A percentile compares a stretch with the other conserved stretches of the same genome.
These are phyloP conservation scores for Chaetops frenatus DNA, from an alignment of 2,113 vertebrate genomes.

Conservation along the genomic window DNA sequence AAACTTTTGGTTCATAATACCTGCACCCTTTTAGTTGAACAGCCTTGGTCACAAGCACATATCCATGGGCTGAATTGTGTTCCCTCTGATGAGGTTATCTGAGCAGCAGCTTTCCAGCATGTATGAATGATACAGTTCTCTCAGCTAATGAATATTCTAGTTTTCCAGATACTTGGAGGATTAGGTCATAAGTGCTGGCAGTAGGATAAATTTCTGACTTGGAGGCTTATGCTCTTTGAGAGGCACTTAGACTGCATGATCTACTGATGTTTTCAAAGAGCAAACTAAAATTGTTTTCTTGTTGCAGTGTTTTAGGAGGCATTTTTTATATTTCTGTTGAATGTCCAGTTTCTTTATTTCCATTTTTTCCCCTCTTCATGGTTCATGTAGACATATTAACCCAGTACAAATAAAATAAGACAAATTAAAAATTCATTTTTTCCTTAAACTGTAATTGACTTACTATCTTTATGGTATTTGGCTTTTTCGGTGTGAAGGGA, in stretches of 20 bases:
- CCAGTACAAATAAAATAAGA: not conserved
- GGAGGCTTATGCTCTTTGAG: not conserved
- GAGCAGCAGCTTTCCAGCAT: not conserved
- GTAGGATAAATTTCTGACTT: not conserved
- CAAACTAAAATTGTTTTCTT: not conserved
- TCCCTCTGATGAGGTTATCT: not conserved
- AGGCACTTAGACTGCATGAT: not conserved
- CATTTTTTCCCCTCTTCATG: not conserved
- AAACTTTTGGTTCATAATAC: not conserved
- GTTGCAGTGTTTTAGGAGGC: not conserved
- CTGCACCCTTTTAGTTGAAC: not conserved
- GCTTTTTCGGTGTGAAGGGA: not conserved
- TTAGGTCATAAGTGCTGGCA: slow-evolving; percentile 39
- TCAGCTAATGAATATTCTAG: not conserved
- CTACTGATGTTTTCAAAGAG: not conserved
- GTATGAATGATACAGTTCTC: slow-evolving; percentile 10
- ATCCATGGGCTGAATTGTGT: not conserved
- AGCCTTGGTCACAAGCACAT: not conserved
- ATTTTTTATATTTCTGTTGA: not conserved
- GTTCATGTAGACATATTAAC: not conserved
- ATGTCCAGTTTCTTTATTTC: not conserved
- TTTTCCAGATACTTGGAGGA: slow-evolving; percentile 28
- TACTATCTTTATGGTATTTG: not conserved
- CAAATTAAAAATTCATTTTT: not conserved
- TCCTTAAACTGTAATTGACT: not conserved